Conservation (phyloP, 2,113 vertebrate species). For the Setophaga coronata region DNA sequence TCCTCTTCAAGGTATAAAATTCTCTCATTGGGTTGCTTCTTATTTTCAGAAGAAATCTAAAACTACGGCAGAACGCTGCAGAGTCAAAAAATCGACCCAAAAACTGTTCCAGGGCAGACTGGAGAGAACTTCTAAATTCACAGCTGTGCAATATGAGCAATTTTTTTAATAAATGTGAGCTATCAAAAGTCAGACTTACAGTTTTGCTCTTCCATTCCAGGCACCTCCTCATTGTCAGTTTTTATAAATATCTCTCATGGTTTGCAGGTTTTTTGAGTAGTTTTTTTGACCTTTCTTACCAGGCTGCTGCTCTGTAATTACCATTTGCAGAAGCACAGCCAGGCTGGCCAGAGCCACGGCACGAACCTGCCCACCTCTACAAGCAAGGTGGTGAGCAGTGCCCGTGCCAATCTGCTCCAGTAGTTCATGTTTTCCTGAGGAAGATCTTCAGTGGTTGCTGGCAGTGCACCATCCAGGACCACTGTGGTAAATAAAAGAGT, state of each 20-base stretch:
- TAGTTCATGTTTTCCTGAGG: background rate
- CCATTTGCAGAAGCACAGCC: background rate
- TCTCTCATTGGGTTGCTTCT: background rate
- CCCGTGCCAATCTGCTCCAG: background rate
- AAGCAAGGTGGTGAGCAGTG: accelerated
- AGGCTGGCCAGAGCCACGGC: accelerated
- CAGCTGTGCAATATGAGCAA: background rate
- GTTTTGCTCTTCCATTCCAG: background rate
- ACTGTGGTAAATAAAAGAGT: background rate
- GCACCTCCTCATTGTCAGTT: background rate
- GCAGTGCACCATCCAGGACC: accelerated
- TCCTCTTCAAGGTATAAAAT: background rate
- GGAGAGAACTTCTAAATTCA: background rate
- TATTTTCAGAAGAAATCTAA: background rate
- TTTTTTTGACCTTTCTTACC: background rate
- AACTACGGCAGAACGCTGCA: background rate
- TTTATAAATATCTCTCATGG: background rate
- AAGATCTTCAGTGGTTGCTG: background rate
- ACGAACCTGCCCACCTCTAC: background rate
- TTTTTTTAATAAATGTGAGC: background rate
- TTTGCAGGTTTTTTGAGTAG: background rate
- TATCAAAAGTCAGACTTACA: background rate
- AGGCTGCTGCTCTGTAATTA: background rate
- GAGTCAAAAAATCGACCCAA: background rate
- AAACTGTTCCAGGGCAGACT: background rate